Evolutionary conservation across 1,140 invertebrate genomes (phyloP).

Genomic region (Odontomachus brunneus): DNA sequence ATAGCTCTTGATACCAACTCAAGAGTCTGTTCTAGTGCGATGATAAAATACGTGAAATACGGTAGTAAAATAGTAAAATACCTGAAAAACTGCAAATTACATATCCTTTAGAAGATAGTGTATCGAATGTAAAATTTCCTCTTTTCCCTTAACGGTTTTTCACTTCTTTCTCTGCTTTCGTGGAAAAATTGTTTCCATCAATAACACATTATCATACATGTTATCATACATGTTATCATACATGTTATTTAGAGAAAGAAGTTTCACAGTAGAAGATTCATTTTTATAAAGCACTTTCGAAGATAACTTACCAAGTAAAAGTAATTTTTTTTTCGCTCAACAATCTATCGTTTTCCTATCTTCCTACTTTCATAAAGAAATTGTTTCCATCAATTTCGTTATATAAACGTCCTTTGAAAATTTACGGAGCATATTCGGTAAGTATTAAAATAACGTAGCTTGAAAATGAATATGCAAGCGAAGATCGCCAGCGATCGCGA

Average conservation of each 20-base stretch:
- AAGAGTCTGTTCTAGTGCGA: neutral
- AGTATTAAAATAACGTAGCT: neutral
- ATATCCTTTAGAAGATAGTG: too few species aligned
- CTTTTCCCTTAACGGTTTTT: too few species aligned
- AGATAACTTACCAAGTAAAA: slow-evolving; percentile 6
- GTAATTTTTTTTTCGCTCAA: neutral
- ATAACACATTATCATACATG: too few species aligned
- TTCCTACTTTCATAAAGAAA: too few species aligned
- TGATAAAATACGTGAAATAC: neutral
- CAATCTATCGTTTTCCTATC: neutral
- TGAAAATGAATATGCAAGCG: neutral
- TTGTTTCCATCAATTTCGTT: too few species aligned
- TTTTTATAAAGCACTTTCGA: neutral
- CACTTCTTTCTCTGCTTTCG: too few species aligned
- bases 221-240: too few species aligned
- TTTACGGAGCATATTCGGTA: neutral
- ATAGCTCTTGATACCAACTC: neutral
- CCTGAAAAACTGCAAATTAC: neutral
- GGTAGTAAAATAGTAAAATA: too few species aligned
- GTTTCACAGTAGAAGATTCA: neutral
- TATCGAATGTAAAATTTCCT: too few species aligned
- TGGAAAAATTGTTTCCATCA: too few species aligned
- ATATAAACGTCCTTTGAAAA: neutral
- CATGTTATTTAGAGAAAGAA: neutral
- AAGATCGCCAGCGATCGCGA: neutral